Evolutionary conservation across 2,888 invertebrate species (phyloP), one percentile per base, ranked within the genome.

Genomic region (Dascillus cervinus): DNA sequence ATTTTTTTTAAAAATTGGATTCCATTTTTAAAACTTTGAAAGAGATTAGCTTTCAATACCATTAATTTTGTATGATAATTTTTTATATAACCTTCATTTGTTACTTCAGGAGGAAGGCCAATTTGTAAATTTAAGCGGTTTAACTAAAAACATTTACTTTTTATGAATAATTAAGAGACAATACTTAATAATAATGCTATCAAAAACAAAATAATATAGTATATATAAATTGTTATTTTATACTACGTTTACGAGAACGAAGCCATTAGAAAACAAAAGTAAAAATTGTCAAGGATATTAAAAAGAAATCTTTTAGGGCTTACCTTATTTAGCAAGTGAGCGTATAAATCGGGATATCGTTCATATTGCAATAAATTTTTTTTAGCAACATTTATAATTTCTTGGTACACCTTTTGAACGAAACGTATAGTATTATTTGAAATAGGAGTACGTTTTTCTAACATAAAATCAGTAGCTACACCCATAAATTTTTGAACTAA

Each of bases 21-120:
- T 1, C 68, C 65, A 44, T 65, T 64, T 22, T 65, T 56, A 3
- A 71, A 55, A 48, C 72, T 73, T 32, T 62, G 59, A 47, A 74
- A 73, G 40, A 73, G 67, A 47, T 72, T 68, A 11, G 62, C 55
- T 42, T 64, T 66, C 44, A 72, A 63, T 21, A 74, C 61, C 12
- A 55, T 60, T 26, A 71, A 48, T 25, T 60, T 52, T 9, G 46
- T 49, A 49, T 69, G 70, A 39, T 62, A 64, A 4, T 59, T 56
- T 41, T 67, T 64, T 2, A 69, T 44, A 35, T 60, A 64, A 4
- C 47, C 45, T 3, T 55, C 50, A 13, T 58, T 49, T 8, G 57
- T 50, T 29, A 59, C 53, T 11, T 49, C 44, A 12, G 58, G 48
- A 1, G 69, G 67, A 10, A 69, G 55, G 2, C 71, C 71, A 10